phyloP scores from a whole-genome alignment of 2,888 invertebrate genomes.

The Tanytarsus gracilentus region DNA sequence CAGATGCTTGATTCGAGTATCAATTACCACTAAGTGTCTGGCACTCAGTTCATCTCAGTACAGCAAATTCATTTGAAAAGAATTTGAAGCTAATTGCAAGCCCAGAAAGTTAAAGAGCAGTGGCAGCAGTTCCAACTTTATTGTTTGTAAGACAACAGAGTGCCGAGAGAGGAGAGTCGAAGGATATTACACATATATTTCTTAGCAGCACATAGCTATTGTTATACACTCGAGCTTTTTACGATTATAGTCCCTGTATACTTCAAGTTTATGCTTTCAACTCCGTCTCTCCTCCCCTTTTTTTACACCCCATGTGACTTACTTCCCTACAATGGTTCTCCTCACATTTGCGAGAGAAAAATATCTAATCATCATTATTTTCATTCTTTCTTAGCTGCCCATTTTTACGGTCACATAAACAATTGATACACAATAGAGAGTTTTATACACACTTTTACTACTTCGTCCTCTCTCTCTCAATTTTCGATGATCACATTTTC shows the following conservation, averaged over 20 bases:
- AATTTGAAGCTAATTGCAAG: too few species aligned
- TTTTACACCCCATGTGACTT: not conserved
- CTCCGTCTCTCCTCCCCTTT: not conserved
- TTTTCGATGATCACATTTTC: not conserved
- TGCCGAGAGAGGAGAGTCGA: too few species aligned
- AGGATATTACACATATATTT: too few species aligned
- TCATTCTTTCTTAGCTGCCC: not conserved
- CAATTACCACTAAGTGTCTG: too few species aligned
- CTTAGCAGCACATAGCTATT: not conserved
- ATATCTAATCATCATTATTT: not conserved
- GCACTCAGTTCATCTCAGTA: too few species aligned
- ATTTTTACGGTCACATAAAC: not conserved
- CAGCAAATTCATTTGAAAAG: too few species aligned
- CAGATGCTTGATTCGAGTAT: too few species aligned
- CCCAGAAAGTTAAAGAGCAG: too few species aligned
- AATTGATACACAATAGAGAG: not conserved
- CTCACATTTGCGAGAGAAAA: not conserved
- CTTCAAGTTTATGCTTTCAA: slow-evolving; percentile 12
- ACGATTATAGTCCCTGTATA: slow-evolving; percentile 24
- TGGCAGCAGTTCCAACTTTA: too few species aligned
- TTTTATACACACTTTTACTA: not conserved
- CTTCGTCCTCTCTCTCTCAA: not conserved
- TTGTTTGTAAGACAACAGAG: too few species aligned
- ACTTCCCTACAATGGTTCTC: not conserved
- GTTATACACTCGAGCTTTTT: not conserved